Conservation (phyloP, 2,888 invertebrate species). For the Scaptomyza reducta region DNA sequence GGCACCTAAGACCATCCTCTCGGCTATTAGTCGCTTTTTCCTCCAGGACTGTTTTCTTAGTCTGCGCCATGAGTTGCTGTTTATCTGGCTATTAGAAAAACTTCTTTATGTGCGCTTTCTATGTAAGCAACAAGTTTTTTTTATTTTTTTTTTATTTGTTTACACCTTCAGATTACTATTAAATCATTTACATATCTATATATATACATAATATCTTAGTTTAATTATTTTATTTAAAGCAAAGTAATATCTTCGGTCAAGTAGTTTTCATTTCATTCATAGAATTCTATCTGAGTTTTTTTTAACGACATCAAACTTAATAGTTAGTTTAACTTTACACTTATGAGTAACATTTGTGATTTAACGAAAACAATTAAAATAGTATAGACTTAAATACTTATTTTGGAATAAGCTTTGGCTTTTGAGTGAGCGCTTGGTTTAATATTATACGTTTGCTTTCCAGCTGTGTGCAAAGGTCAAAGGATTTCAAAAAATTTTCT, state of each 20-base stretch:
- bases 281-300: neutral
- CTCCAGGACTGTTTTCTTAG: constrained; percentile 47
- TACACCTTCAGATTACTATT: neutral
- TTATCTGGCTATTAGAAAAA: constrained; percentile 27
- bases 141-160: neutral
- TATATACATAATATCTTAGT: neutral
- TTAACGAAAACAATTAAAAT: neutral
- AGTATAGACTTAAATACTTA: neutral
- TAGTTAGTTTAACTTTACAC: neutral
- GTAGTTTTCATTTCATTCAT: neutral
- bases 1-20: constrained; percentile 57
- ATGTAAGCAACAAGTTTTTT: neutral
- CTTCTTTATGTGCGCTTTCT: neutral
- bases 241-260: constrained; percentile 4
- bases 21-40: constrained; percentile 69
- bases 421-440: constrained; percentile 15
- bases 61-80: constrained; percentile 25
- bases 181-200: neutral
- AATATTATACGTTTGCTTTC: constrained; percentile 39
- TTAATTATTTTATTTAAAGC: constrained; percentile 14
- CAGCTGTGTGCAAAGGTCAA: constrained; percentile 59
- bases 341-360: neutral
- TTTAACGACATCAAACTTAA: constrained; percentile 13
- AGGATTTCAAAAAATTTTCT: constrained; percentile 45
- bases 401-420: constrained; percentile 17